phyloP scores from a whole-genome alignment of 2,888 invertebrate genomes.

The Ypsolopha sequella region DNA sequence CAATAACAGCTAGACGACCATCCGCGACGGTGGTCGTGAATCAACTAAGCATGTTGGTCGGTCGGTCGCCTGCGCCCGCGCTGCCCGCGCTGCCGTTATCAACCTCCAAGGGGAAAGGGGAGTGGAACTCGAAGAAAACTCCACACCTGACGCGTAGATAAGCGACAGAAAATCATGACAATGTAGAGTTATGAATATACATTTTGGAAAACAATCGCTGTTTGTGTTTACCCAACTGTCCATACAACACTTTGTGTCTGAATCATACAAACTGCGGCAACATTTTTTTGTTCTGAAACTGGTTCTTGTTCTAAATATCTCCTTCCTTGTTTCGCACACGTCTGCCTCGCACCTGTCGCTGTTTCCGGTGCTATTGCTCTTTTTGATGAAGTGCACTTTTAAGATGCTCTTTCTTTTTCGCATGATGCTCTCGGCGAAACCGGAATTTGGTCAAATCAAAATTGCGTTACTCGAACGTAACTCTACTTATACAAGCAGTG shows the following conservation, averaged over 20 bases:
- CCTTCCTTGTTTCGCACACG: too few relatives aligned
- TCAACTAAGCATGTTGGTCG: conserved; percentile 43
- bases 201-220: neutral
- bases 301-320: too few relatives aligned
- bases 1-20: conserved; percentile 23
- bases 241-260: neutral
- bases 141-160: conserved; percentile 53
- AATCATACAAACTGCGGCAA: neutral
- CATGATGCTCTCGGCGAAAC: too few relatives aligned
- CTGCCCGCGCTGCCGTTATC: conserved; percentile 51
- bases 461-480: too few relatives aligned
- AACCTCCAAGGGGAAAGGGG: conserved; percentile 42
- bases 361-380: too few relatives aligned
- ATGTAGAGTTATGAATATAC: neutral
- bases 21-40: conserved; percentile 28
- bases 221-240: neutral
- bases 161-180: conserved; percentile 10
- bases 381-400: too few relatives aligned
- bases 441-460: too few relatives aligned
- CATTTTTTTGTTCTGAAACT: neutral
- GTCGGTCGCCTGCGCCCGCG: conserved; percentile 43
- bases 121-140: conserved; percentile 35
- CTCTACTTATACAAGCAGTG: too few relatives aligned
- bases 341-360: too few relatives aligned
- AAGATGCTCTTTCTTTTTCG: too few relatives aligned